Base-by-base conservation (phyloP, 2,113 vertebrate genomes). In the Isurus oxyrinchus region DNA sequence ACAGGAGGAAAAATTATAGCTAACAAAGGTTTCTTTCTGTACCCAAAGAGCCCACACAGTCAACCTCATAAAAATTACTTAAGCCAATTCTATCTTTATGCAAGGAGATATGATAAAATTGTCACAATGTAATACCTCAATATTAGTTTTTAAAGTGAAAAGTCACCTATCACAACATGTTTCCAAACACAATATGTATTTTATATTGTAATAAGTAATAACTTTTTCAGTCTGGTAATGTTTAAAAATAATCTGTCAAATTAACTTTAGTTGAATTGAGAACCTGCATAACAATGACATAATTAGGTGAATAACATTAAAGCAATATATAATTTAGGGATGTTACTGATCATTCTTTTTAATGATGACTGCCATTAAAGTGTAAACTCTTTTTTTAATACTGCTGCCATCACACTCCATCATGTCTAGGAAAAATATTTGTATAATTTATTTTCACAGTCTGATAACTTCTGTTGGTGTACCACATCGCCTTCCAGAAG, bases 21-120 rank as follows among this genome's bases (percentile, higher is more conserved):
- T 53, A 72, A 67, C 67, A 95, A 95, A 49, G 40, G 66, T 95
- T 95, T 49, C 40, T 95, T 95, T 95, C 66, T 67, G 55, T 59
- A 2, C 31, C 55, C 8, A 91, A 27, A 59, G 94, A 95, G 49
- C 66, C 94, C 25, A 91, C 53, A 44, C 61, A 67, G 3, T 94
- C 93, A 31, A 53, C 8, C 40, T 69, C 63, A 95, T 21, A 95
- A 35, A 95, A 94, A 95, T 31, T 66, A 63, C 40, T 69, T 95
- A 8, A 66, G 19, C 40, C 21, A 95, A 95, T 25, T 95, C 44
- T 59, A 31, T 72, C 66, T 53, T 95, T 95, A 23, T 5, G 14
- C 40, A 53, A 49, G 69, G 8, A 72, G 27, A 72, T 53, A 69
- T 53, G 0, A 72, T 53, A 49, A 94, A 66, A 44, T 90, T 23